These are phyloP conservation scores for Lagodon rhomboides DNA, from an alignment of 2,797 vertebrate species.

Conservation along the genomic window DNA sequence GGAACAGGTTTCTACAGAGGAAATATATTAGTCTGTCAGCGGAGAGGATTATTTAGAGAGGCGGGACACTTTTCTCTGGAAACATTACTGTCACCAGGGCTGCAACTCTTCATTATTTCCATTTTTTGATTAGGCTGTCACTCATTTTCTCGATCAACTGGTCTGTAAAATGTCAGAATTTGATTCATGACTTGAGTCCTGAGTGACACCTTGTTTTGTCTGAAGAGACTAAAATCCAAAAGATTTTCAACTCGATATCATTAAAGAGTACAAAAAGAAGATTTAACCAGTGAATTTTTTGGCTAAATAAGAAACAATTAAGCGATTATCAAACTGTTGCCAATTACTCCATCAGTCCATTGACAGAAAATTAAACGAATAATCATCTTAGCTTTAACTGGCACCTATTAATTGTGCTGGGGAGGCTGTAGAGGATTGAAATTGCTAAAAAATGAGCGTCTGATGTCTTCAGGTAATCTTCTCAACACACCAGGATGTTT, in stretches of 20 bases:
- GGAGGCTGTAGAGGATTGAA: neutral
- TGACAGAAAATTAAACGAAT: no score
- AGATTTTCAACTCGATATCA: neutral
- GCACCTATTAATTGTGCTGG: neutral
- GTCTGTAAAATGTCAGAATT: neutral
- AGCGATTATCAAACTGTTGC: neutral
- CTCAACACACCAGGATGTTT: neutral
- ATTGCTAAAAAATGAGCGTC: neutral
- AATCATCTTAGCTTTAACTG: no score
- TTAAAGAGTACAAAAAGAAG: neutral
- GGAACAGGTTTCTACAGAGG: neutral
- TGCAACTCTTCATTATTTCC: neutral
- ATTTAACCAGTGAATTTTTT: neutral
- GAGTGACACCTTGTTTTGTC: neutral
- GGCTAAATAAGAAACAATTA: neutral
- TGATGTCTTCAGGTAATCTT: neutral
- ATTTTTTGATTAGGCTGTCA: neutral
- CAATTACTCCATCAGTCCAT: neutral
- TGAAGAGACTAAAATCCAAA: neutral
- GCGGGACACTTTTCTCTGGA: neutral
- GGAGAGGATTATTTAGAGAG: neutral
- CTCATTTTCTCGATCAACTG: neutral
- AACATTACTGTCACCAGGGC: neutral
- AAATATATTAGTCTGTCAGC: conserved; percentile 3
- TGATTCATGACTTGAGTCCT: no score